Evolutionary conservation across 2,113 vertebrate species (phyloP).

Genomic region (Uria lomvia): DNA sequence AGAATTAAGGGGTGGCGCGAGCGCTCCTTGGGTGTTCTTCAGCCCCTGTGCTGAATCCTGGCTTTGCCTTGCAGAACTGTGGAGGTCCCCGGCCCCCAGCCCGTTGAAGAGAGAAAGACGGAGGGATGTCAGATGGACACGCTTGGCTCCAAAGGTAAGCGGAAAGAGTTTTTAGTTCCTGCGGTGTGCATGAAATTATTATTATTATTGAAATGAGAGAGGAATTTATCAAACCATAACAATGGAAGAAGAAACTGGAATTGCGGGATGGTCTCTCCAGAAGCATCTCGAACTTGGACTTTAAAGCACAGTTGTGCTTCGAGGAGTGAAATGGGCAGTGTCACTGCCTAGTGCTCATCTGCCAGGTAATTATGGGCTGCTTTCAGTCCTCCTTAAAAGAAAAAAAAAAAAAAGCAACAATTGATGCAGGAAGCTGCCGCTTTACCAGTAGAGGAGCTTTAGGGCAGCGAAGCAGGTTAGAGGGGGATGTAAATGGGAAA

Average conservation of each 20-base stretch:
- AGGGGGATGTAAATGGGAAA: background rate
- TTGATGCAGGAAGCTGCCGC: background rate
- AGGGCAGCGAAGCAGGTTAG: background rate
- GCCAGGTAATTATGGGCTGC: background rate
- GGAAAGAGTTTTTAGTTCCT: background rate
- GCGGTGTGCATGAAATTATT: background rate
- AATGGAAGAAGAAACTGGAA: background rate
- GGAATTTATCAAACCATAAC: background rate
- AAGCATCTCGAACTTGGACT: background rate
- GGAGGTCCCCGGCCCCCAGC: background rate
- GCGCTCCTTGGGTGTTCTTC: background rate
- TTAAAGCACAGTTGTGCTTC: background rate
- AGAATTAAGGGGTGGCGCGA: background rate
- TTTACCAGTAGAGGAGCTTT: background rate
- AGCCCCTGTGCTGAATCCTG: background rate
- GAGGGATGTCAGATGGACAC: background rate
- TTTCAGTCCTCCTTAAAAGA: background rate
- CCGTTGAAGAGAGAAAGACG: background rate
- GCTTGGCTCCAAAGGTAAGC: background rate
- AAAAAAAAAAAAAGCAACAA: background rate
- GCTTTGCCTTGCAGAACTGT: slow-evolving; percentile 17
- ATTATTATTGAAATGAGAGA: background rate
- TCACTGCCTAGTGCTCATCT: background rate
- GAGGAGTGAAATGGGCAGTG: background rate
- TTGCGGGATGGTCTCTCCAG: background rate